Base-by-base conservation (phyloP, 1,140 invertebrate species). In the Holotrichia oblita region DNA sequence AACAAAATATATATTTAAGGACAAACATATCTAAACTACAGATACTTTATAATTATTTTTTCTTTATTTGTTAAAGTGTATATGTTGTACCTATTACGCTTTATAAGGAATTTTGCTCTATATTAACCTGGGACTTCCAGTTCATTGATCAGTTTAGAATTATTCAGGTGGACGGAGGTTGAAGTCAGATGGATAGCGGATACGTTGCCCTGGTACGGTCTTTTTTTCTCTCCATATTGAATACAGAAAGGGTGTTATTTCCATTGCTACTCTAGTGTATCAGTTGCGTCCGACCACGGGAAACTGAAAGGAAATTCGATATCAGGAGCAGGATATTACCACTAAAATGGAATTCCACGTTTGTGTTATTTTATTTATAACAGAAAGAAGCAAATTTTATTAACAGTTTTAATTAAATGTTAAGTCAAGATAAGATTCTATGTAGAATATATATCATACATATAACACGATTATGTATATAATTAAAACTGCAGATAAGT, bases 181-280 rank as follows among this genome's bases (percentile, higher is more conserved):
- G 34, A 40, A 75, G 73, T 75, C 73, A 75, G 73, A 42, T 75
- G 73, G 73, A 40, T 75, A 75, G 73, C 73, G 73, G 73, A 42
- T 75, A 75, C 34, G 40, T 75, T 55, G 48, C 48, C 17, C 12
- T 34, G 12, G 48, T 55, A 2, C 48, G 48, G n/a, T 55, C 48
- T 0, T 55, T 55, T 55, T 55, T 55, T 55, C n/a, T 55, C 14
- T 55, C 48, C 48, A 55, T 55, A 55, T 55, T 55, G 48, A 55
- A 55, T 55, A 55, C 14, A 34, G 24, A 42, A 34, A 75, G 73
- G 73, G 73, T 75, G 73, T 75, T 75, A 40, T 41, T 44, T 44
- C 27, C 48, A 55, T 14, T 55, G 48, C 48, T 55, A n/a, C 14
- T 14, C 48, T 55, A 40, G n/a, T 12, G 73, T 75, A 75, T 75